These are phyloP conservation scores for Margarornis squamiger DNA, from an alignment of 2,797 vertebrate genomes.

Conservation along the genomic window DNA sequence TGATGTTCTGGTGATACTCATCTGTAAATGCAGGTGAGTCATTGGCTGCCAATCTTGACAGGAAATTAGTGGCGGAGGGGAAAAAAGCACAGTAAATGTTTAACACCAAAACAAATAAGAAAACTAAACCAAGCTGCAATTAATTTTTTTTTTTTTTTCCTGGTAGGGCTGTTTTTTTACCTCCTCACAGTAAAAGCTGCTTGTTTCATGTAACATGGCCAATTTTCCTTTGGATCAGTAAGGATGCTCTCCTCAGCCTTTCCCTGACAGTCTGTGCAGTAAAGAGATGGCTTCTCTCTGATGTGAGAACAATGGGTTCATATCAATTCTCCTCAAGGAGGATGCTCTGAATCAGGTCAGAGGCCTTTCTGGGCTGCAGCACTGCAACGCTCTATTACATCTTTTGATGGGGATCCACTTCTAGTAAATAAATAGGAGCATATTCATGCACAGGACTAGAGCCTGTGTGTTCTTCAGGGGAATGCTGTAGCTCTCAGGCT, in stretches of 20 bases:
- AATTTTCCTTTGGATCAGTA: not conserved
- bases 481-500: not conserved
- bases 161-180: not conserved
- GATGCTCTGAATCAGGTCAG: not conserved
- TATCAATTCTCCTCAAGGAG: not conserved
- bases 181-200: not conserved
- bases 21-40: slow-evolving; percentile 43
- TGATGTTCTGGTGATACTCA: slow-evolving; percentile 18
- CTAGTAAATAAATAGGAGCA: not conserved
- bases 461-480: not conserved
- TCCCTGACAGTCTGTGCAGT: not conserved
- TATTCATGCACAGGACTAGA: not conserved
- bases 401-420: not conserved
- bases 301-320: not conserved
- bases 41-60: slow-evolving; percentile 14
- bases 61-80: not conserved
- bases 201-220: not conserved
- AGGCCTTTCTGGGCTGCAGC: not conserved
- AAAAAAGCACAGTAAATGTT: not conserved
- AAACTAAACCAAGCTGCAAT: not conserved
- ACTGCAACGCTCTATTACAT: accelerated
- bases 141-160: not conserved
- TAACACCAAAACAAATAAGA: slow-evolving; percentile 5
- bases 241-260: not conserved
- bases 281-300: not conserved